Conservation (phyloP, 2,797 vertebrate species). For the Clamator glandarius region DNA sequence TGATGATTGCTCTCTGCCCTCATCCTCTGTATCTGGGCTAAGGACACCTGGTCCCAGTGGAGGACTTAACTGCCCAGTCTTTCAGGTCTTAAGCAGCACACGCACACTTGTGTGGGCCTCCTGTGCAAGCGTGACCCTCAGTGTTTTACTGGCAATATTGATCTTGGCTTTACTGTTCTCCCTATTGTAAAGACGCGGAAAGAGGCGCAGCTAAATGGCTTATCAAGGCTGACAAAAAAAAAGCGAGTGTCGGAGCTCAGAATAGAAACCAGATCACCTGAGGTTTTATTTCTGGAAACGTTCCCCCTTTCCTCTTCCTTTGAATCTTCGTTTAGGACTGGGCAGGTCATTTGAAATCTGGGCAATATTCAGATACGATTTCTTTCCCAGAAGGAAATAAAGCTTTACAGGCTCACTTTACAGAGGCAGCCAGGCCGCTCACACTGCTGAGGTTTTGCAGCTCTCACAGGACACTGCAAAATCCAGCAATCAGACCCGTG, state of each 20-base stretch:
- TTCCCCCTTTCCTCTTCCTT: not conserved
- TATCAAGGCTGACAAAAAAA: constrained; percentile 30
- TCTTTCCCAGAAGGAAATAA: constrained; percentile 49
- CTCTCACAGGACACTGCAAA: constrained; percentile 49
- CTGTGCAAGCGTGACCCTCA: not conserved
- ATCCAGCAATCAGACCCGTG: constrained; percentile 54
- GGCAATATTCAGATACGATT: constrained; percentile 35
- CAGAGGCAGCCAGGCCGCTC: not conserved
- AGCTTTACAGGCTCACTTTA: constrained; percentile 52
- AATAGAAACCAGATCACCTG: constrained; percentile 62
- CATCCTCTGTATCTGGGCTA: not conserved
- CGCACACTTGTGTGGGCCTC: constrained; percentile 18
- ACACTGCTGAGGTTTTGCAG: constrained; percentile 33
- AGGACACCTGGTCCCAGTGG: not conserved
- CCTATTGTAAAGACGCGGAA: not conserved
- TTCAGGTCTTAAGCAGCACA: not conserved
- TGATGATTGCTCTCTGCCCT: not conserved
- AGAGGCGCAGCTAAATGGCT: constrained; percentile 37
- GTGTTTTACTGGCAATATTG: not conserved
- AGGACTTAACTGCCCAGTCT: not conserved
- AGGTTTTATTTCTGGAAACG: constrained; percentile 20
- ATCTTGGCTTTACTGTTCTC: constrained; percentile 47
- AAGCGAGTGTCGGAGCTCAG: not conserved
- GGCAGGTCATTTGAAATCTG: constrained; percentile 29
- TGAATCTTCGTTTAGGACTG: constrained; percentile 4